These are phyloP conservation scores for Setophaga petechia DNA, from an alignment of 2,113 vertebrate genomes.

Conservation along the genomic window DNA sequence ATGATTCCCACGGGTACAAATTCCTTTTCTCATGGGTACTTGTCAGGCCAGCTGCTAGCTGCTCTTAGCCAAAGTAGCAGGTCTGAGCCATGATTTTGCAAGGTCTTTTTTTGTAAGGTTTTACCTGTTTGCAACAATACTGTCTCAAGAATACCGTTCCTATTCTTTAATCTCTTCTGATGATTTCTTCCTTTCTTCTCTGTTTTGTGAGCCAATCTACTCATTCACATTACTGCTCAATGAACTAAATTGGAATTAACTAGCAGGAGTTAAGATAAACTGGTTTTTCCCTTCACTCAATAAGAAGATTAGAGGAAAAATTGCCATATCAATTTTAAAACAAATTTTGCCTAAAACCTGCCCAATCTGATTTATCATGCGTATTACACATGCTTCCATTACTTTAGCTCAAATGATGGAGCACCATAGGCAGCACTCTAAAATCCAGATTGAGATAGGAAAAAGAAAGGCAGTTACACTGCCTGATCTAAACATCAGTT, in stretches of 20 bases:
- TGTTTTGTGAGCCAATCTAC: neutral
- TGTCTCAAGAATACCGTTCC: neutral
- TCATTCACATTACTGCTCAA: neutral
- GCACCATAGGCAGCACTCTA: neutral
- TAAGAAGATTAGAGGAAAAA: neutral
- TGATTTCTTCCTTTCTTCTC: neutral
- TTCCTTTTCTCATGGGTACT: neutral
- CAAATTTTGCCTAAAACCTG: neutral
- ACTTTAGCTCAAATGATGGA: neutral
- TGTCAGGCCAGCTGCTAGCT: neutral
- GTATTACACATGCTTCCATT: neutral
- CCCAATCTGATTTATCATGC: neutral
- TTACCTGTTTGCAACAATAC: neutral
- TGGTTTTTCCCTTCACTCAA: neutral
- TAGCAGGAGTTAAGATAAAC: neutral
- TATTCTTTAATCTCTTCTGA: neutral
- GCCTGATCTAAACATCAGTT: neutral
- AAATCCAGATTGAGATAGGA: neutral
- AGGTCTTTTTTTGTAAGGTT: neutral
- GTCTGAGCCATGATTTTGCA: neutral
- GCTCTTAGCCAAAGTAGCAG: neutral
- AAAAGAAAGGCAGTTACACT: neutral
- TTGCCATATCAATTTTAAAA: neutral
- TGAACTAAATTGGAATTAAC: neutral
- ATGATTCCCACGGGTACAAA: neutral